A percentile compares a stretch with the other conserved stretches of the same genome.
Conservation (phyloP, 1,140 invertebrate genomes). For the Pemphigus obesinymphae region DNA sequence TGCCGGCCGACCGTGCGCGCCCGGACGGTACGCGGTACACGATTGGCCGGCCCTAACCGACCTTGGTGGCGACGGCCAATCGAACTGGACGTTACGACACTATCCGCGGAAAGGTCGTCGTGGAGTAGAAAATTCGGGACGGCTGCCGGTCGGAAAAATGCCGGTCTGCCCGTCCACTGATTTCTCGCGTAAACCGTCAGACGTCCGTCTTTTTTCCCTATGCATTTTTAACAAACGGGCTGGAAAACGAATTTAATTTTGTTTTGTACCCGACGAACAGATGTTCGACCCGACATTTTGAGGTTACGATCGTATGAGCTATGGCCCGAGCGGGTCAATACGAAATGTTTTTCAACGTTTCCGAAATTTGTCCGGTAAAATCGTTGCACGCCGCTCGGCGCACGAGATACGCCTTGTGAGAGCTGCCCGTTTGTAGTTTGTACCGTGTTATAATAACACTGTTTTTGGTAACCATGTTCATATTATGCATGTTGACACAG, state of each 20-base stretch:
- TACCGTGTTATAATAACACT: no score
- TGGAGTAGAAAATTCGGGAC: conserved; percentile 7
- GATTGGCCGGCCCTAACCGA: not conserved
- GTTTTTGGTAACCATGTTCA: no score
- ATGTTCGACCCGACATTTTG: not conserved
- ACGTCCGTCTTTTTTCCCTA: not conserved
- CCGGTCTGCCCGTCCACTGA: not conserved
- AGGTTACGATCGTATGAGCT: not conserved
- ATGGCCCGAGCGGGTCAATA: not conserved
- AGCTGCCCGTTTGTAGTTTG: no score
- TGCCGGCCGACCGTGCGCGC: not conserved
- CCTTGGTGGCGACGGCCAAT: not conserved
- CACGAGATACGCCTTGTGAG: no score
- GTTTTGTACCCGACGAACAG: not conserved
- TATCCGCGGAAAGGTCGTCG: not conserved
- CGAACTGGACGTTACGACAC: not conserved
- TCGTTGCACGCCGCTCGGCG: no score
- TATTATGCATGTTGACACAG: no score
- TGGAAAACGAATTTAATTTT: not conserved
- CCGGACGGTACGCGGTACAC: not conserved
- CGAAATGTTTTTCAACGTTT: not conserved
- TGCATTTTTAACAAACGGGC: not conserved
- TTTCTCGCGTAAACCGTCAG: no score
- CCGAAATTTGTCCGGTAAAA: not conserved
- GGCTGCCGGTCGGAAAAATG: not conserved